phyloP scores from a whole-genome alignment of 2,113 vertebrate species.

The Salvelinus namaycush region DNA sequence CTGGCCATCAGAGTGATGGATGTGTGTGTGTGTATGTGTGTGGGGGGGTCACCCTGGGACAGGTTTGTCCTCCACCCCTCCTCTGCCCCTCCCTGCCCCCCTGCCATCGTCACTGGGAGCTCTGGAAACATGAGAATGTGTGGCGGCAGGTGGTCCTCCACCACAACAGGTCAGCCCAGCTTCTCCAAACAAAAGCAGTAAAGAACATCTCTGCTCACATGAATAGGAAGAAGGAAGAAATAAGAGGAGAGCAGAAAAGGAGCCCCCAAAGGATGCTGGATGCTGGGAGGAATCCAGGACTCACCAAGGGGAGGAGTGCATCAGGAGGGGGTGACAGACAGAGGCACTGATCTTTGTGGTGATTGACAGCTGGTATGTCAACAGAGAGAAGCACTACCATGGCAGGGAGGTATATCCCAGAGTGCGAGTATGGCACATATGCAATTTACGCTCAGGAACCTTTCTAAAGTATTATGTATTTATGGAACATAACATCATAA shows the following conservation, averaged over 20 bases:
- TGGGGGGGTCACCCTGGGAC: not conserved
- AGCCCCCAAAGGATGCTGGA: not conserved
- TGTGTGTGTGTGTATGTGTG: not conserved
- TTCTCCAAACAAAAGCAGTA: slow-evolving; percentile 17
- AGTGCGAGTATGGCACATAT: not conserved
- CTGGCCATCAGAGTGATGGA: slow-evolving; percentile 20
- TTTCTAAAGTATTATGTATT: too few relatives aligned
- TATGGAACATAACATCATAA: not conserved
- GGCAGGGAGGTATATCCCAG: not conserved
- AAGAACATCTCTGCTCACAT: not conserved
- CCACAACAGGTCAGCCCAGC: slow-evolving; percentile 1
- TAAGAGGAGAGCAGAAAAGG: slow-evolving; percentile 1
- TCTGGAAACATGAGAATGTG: slow-evolving; percentile 13
- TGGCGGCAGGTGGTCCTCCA: slow-evolving; percentile 22
- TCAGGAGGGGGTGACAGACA: slow-evolving; percentile 20
- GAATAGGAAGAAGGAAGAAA: slow-evolving; percentile 3
- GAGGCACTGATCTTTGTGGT: slow-evolving; percentile 11
- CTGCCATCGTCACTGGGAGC: not conserved
- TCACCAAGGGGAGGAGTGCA: not conserved
- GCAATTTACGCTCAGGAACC: too few relatives aligned
- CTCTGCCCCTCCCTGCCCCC: not conserved
- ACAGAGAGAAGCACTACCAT: not conserved
- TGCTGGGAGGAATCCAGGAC: slow-evolving; percentile 1
- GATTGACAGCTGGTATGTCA: slow-evolving; percentile 12
- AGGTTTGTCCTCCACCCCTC: not conserved